Evolutionary conservation across 1,140 invertebrate genomes (phyloP).

Genomic region (Nephotettix cincticeps): DNA sequence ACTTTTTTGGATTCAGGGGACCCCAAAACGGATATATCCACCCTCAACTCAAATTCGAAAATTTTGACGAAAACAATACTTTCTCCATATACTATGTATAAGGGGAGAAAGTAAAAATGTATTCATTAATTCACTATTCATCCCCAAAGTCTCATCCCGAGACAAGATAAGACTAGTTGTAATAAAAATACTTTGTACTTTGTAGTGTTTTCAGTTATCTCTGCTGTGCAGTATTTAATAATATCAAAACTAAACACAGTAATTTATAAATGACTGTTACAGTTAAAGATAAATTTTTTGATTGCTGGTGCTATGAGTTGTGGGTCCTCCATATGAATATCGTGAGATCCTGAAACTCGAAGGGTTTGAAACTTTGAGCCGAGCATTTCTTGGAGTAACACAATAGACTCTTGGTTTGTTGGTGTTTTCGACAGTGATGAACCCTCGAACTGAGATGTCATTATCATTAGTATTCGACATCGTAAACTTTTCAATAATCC

Average conservation of each 20-base stretch:
- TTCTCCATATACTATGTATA: too few relatives aligned
- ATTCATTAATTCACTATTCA: too few relatives aligned
- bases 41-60: too few relatives aligned
- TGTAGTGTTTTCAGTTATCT: too few relatives aligned
- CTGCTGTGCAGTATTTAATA: too few relatives aligned
- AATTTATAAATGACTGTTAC: conserved; percentile 24
- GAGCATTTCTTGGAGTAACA: conserved; percentile 37
- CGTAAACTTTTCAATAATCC: conserved; percentile 34
- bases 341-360: conserved; percentile 59
- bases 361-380: conserved; percentile 42
- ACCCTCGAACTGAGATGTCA: conserved; percentile 34
- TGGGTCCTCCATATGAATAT: conserved; percentile 62
- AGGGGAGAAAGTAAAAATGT: too few relatives aligned
- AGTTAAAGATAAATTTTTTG: conserved; percentile 46
- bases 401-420: conserved; percentile 40
- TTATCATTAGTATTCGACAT: conserved; percentile 43
- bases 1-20: too few relatives aligned
- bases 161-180: too few relatives aligned
- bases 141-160: too few relatives aligned
- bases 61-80: too few relatives aligned
- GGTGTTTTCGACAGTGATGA: conserved; percentile 18
- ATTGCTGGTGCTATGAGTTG: conserved; percentile 51
- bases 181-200: too few relatives aligned
- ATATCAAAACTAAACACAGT: not conserved
- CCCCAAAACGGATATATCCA: too few relatives aligned